Evolutionary conservation across 2,113 vertebrate species (phyloP).

Genomic region (Arizona elegans): DNA sequence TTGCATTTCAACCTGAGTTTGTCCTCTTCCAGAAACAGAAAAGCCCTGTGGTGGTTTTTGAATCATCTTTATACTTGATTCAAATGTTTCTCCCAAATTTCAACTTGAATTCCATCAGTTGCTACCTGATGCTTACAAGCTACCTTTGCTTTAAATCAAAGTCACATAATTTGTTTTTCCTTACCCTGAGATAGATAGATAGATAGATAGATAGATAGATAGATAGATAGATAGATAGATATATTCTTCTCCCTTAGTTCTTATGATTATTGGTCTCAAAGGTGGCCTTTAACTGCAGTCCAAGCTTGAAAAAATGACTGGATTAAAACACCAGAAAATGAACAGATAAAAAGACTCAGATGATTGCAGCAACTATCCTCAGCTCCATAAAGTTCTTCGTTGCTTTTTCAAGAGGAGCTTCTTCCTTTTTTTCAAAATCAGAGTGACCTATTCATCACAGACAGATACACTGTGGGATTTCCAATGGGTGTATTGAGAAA

Average conservation of each 20-base stretch:
- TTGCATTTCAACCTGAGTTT: neutral
- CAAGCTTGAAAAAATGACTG: conserved; percentile 1
- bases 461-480: neutral
- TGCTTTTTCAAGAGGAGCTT: neutral
- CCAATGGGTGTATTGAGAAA: conserved; percentile 2
- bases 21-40: neutral
- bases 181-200: neutral
- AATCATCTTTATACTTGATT: neutral
- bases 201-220: neutral
- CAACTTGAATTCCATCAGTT: neutral
- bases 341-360: neutral
- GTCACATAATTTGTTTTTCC: neutral
- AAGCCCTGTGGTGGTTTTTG: neutral
- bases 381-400: neutral
- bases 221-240: neutral
- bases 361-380: conserved; percentile 14
- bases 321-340: neutral
- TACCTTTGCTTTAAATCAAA: conserved; percentile 27
- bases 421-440: neutral
- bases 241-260: neutral
- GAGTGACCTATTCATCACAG: conserved; percentile 2
- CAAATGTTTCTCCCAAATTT: neutral
- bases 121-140: neutral
- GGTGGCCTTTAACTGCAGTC: neutral
- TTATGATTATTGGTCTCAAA: neutral